Evolutionary conservation across 2,888 invertebrate species (phyloP).

Genomic region (Diplazon laetatorius): DNA sequence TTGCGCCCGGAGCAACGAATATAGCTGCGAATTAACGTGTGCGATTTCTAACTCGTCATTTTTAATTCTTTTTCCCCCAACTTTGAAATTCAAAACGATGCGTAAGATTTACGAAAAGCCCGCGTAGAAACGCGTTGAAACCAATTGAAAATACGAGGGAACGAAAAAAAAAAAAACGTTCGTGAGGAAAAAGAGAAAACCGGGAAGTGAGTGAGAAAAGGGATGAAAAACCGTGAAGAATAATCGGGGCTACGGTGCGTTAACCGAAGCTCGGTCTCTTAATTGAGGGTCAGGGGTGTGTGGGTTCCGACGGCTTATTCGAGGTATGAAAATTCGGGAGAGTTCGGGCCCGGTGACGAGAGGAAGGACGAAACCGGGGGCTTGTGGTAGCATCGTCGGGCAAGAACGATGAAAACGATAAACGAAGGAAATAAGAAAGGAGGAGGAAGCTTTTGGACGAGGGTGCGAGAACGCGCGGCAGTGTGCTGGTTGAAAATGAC

Average conservation of each 20-base stretch:
- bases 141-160: too few relatives aligned
- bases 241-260: constrained; percentile 70
- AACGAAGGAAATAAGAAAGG: constrained; percentile 11
- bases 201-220: constrained; percentile 17
- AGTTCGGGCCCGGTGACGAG: constrained; percentile 1
- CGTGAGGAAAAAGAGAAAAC: constrained; percentile 13
- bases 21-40: too few relatives aligned
- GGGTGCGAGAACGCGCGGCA: constrained; percentile 78
- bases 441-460: constrained; percentile 47
- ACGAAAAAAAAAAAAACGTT: too few relatives aligned
- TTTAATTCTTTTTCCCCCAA: too few relatives aligned
- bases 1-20: too few relatives aligned
- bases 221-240: constrained; percentile 71
- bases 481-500: constrained; percentile 73
- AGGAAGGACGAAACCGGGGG: neutral
- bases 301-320: constrained; percentile 3
- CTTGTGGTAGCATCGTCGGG: too few relatives aligned
- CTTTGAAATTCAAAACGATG: too few relatives aligned
- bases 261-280: constrained; percentile 77
- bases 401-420: too few relatives aligned
- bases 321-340: constrained; percentile 51
- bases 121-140: too few relatives aligned
- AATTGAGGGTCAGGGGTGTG: constrained; percentile 74
- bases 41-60: too few relatives aligned
- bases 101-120: too few relatives aligned